Percentiles rank a stretch among this genome's conserved stretches.
Conservation (phyloP, 2,888 invertebrate genomes). For the Chrysotoxum bicinctum region DNA sequence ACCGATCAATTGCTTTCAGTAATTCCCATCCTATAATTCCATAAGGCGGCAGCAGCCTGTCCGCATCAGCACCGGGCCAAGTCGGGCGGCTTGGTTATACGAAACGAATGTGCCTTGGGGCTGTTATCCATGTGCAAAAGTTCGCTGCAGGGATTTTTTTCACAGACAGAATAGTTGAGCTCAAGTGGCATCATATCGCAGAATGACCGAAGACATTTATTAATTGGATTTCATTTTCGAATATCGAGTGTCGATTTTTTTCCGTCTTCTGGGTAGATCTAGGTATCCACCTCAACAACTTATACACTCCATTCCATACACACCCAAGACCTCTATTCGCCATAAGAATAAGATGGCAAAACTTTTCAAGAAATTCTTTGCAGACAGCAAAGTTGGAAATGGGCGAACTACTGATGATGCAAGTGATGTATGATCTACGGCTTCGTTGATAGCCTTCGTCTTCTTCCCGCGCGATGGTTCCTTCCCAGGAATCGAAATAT, state of each 20-base stretch:
- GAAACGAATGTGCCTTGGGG: conserved; percentile 23
- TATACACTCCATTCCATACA: not conserved
- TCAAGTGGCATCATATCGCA: conserved; percentile 65
- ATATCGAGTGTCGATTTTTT: conserved; percentile 64
- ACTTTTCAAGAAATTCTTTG: conserved; percentile 18
- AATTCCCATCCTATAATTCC: conserved; percentile 59
- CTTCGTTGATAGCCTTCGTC: conserved; percentile 35
- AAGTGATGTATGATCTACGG: conserved; percentile 68
- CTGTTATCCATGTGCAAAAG: conserved; percentile 37
- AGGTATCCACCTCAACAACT: conserved; percentile 15
- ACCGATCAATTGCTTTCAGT: conserved; percentile 60
- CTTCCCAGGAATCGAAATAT: conserved; percentile 16
- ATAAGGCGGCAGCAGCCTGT: not conserved
- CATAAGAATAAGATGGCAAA: conserved; percentile 36
- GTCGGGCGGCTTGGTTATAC: conserved; percentile 2
- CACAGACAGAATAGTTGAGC: conserved; percentile 22
- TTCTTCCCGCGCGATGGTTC: not conserved
- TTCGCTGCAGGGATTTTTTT: conserved; percentile 46
- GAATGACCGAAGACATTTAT: conserved; percentile 70
- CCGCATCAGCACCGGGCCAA: not conserved
- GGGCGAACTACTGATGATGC: conserved; percentile 66
- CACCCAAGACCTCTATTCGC: conserved; percentile 14
- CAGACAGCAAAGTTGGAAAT: conserved; percentile 57
- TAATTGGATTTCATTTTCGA: conserved; percentile 71
- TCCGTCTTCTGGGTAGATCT: conserved; percentile 12